phyloP scores from a whole-genome alignment of 2,113 vertebrate species.

The Ailurus styani region DNA sequence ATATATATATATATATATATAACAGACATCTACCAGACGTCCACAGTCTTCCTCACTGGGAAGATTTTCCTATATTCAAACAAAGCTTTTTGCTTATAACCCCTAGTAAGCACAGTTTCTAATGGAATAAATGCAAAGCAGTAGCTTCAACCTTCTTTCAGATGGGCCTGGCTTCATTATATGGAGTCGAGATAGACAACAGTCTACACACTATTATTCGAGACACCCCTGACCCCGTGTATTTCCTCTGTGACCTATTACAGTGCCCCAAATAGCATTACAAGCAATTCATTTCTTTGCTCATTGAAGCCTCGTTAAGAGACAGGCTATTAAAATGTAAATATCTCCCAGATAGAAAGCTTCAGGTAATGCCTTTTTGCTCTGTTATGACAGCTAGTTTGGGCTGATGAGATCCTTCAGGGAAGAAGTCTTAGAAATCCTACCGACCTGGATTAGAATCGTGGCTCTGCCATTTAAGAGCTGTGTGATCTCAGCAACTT shows the following conservation, averaged over 20 bases:
- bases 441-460: background rate
- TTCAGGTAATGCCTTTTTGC: constrained; percentile 35
- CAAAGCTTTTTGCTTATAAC: constrained; percentile 11
- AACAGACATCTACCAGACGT: background rate
- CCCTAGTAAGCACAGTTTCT: background rate
- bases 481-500: background rate
- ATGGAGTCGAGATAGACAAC: background rate
- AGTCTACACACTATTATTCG: constrained; percentile 11
- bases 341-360: constrained; percentile 26
- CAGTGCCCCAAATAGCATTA: constrained; percentile 35
- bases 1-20: background rate
- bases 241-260: constrained; percentile 55
- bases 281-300: constrained; percentile 65
- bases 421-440: background rate
- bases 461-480: background rate
- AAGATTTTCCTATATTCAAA: background rate
- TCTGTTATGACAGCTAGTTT: constrained; percentile 32
- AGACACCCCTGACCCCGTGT: constrained; percentile 27
- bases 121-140: constrained; percentile 9
- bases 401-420: background rate
- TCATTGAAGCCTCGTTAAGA: constrained; percentile 64
- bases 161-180: background rate
- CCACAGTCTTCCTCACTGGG: background rate
- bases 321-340: constrained; percentile 70
- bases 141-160: background rate